Conservation (phyloP, 2,797 vertebrate genomes). For the Potorous gilbertii region DNA sequence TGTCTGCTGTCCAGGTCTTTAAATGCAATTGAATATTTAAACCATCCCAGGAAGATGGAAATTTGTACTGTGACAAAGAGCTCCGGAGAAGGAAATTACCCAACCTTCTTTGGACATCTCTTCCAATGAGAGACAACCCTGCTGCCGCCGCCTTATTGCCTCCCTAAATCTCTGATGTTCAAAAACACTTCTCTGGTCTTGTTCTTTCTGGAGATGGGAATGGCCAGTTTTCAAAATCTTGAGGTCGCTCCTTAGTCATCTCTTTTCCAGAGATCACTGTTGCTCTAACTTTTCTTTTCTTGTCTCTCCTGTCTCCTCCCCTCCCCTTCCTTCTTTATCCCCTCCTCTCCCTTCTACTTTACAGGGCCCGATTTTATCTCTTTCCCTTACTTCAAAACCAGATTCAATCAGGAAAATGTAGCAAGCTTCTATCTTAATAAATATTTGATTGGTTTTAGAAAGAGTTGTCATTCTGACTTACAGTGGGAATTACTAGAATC, state of each 20-base stretch:
- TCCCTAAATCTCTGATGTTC: neutral
- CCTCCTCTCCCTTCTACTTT: neutral
- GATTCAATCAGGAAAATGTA: conserved; percentile 34
- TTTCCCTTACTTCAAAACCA: neutral
- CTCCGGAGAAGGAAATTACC: neutral
- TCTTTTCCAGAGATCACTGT: neutral
- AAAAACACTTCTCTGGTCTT: neutral
- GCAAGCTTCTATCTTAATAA: conserved; percentile 56
- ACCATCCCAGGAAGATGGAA: neutral
- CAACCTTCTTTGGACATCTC: neutral
- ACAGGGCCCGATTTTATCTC: neutral
- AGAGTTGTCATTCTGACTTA: conserved; percentile 72
- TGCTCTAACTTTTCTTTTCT: neutral
- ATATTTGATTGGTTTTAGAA: conserved; percentile 77
- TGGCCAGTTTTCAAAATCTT: neutral
- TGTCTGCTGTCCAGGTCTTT: neutral
- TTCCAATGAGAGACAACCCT: neutral
- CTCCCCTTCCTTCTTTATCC: neutral
- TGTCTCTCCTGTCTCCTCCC: neutral
- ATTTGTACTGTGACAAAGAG: neutral
- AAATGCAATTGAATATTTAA: neutral
- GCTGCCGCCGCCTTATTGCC: neutral
- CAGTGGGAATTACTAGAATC: conserved; percentile 60
- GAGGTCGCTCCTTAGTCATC: neutral
- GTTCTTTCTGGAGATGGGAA: neutral